Evolutionary conservation across 2,113 vertebrate species (phyloP), one percentile per base, ranked within the genome.

Genomic region (Pachycephala philippinensis): DNA sequence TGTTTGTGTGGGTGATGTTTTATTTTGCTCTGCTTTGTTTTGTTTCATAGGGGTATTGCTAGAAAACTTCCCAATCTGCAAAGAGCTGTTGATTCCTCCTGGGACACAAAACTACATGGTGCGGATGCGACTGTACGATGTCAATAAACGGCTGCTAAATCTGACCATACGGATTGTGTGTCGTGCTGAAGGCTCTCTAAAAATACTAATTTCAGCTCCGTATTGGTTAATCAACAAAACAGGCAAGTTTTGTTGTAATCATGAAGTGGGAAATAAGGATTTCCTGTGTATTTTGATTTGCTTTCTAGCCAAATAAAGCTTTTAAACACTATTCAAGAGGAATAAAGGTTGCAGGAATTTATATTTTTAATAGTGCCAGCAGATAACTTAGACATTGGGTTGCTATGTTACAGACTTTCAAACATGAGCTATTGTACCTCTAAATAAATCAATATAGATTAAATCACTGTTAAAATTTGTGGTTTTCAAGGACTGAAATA

Each of bases 141-240:
- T 94, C 90, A 99, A 98, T 95, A 99, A 98, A 24, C 98, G 98
- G 1, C 99, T 99, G 91, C 97, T 99, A 1, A 99, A 98, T 37
- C 98, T 99, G 56, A 99, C 99, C 68, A 99, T 99, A 59, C 98
- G 99, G 33, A 99, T 99, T 15, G 95, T 99, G 22, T 99, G 99
- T 78, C 97, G 99, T 13, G 99, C 99, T 9, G 98, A 99, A 57
- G 99, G 99, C 2, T 99, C 99, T 8, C 97, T 99, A 3, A 99
- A 99, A 97, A 99, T 99, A 90, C 98, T 99, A 1, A 98, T 99
- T 65, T 99, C 98, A 26, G 98, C 99, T 24, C 99, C 99, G 0
- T 99, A 99, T 52, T 99, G 99, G 99, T 98, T 99, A 10, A 98
- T 99, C 91, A 99, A 99, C 97, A 99, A 99, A 97, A 99, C 99